Base-by-base conservation (phyloP, 2,797 vertebrate species). In the Gymnothorax javanicus region DNA sequence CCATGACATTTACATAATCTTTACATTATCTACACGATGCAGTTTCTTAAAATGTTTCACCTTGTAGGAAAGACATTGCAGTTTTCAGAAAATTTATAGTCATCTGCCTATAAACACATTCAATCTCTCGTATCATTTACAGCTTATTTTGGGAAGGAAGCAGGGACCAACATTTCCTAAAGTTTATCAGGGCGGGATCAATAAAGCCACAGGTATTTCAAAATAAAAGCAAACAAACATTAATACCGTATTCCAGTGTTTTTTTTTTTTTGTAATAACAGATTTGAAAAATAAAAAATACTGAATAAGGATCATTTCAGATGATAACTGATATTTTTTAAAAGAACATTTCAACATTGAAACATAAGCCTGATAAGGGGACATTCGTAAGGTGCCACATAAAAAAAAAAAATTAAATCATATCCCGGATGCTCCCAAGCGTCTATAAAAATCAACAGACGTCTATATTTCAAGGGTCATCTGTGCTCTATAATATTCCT, bases 11-110 rank as follows among this genome's bases (percentile, higher is more conserved):
- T 92, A 94, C 93, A 95, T 92, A 92, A 91, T 93, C 95, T 94
- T 94, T 97, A 97, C 96, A 97, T 89, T 95, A 96, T 97, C 96
- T 97, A 97, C 96, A 97, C 91, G 54, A 71, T 27, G 69, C 69
- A 33, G 8, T 71, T 71, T 71, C 33, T 43, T 71, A 1, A 62
- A 62, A 71, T 71, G 8, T 71, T 71, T 71, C 0, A 27, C 15
- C 69, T 71, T 12, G 33, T 71, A 27, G 69, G n/a, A 71, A 71
- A 71, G n/a, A 33, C 69, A 2, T 71, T 71, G 69, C 93, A 94
- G 91, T 90, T 93, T 92, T 90, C 86, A 87, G 84, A 82, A 91
- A 89, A 25, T n/a, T 71, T 25, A 11, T 71, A 91, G 89, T 15
- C 90, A 92, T 92, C 84, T 89, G 91, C 90, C 91, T 93, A 93